Conservation (phyloP, 2,797 vertebrate genomes). For the Chaetophractus vellerosus region DNA sequence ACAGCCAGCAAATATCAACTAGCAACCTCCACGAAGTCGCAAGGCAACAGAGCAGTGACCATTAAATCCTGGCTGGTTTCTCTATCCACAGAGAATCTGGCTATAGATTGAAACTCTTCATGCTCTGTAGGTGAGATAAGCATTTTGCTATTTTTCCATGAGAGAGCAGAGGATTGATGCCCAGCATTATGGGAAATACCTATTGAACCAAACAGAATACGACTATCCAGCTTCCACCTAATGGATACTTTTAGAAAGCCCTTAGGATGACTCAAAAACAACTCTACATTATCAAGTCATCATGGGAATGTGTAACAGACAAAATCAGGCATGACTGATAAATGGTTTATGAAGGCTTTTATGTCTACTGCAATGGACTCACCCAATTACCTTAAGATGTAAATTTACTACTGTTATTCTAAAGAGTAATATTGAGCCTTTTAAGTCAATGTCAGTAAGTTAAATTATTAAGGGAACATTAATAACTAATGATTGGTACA, state of each 20-base stretch:
- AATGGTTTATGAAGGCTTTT: background rate
- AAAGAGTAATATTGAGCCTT: background rate
- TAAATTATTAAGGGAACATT: constrained; percentile 44
- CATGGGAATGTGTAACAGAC: background rate
- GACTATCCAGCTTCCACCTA: background rate
- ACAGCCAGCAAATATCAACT: background rate
- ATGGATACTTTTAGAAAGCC: background rate
- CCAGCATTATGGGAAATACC: background rate
- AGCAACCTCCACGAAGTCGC: background rate
- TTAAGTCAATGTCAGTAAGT: constrained; percentile 9
- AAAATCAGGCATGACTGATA: background rate
- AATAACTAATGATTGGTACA: background rate
- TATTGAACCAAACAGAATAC: background rate
- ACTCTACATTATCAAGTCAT: background rate
- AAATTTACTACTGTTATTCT: background rate
- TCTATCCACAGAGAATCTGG: background rate
- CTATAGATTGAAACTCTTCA: background rate
- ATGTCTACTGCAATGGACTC: background rate
- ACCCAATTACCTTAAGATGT: background rate
- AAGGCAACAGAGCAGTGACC: background rate
- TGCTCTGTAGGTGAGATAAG: background rate
- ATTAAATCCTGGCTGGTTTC: background rate
- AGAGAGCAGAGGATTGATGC: background rate
- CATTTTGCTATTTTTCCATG: background rate
- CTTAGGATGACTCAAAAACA: constrained; percentile 8